These are phyloP conservation scores for Dicyrtomina minuta DNA, from an alignment of 2,888 invertebrate genomes.

Conservation along the genomic window DNA sequence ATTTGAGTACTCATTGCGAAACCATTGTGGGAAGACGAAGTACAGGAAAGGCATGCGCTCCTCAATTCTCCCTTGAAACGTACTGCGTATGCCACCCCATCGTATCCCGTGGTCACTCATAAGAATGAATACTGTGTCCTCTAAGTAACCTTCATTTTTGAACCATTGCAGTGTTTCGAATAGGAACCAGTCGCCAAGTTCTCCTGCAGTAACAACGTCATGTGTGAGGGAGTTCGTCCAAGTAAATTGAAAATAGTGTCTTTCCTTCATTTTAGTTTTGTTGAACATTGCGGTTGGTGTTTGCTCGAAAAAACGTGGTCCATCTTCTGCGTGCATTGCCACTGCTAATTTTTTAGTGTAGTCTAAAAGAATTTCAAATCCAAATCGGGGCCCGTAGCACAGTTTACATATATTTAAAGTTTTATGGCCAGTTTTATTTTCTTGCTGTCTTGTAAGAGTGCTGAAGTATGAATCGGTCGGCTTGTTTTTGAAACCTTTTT, in stretches of 20 bases:
- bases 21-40: conserved; percentile 71
- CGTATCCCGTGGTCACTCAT: conserved; percentile 56
- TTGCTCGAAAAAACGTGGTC: too few species aligned
- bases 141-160: conserved; percentile 55
- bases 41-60: conserved; percentile 82
- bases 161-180: conserved; percentile 63
- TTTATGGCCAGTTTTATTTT: conserved; percentile 67
- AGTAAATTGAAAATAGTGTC: conserved; percentile 64
- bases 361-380: conserved; percentile 71
- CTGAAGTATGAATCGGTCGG: conserved; percentile 84
- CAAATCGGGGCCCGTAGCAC: conserved; percentile 65
- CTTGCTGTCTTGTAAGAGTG: conserved; percentile 67
- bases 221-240: conserved; percentile 84
- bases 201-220: conserved; percentile 77
- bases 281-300: too few species aligned
- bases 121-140: too few species aligned
- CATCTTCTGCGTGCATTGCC: conserved; percentile 63
- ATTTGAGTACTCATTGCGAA: conserved; percentile 64
- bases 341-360: conserved; percentile 68
- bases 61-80: conserved; percentile 76
- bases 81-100: conserved; percentile 78
- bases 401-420: conserved; percentile 67
- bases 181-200: conserved; percentile 69
- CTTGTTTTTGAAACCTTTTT: conserved; percentile 69
- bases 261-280: conserved; percentile 56